Conservation (phyloP, 1,140 invertebrate genomes). For the Aphelenchoides avenae region DNA sequence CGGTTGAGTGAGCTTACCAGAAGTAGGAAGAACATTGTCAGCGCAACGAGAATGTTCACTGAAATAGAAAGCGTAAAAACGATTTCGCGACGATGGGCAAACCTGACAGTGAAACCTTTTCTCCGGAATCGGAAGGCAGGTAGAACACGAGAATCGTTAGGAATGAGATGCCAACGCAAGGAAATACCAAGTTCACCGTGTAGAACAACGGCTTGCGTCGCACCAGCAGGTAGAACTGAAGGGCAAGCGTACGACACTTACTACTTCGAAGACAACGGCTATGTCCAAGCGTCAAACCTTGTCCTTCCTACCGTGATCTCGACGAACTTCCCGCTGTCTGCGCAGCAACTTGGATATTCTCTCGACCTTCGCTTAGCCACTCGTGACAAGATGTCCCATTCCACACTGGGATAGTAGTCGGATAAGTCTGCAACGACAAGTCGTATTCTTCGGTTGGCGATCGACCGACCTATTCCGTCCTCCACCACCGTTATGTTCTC, state of each 20-base stretch:
- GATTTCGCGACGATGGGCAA: conserved; percentile 2
- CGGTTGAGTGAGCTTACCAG: conserved; percentile 65
- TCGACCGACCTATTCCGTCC: conserved; percentile 52
- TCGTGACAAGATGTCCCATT: conserved; percentile 98
- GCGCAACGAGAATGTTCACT: conserved; percentile 84
- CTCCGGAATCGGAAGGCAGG: conserved; percentile 91
- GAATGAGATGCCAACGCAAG: conserved; percentile 88
- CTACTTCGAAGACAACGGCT: background rate
- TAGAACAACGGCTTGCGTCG: conserved; percentile 82
- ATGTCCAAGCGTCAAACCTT: conserved; percentile 10
- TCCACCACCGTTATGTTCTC: conserved; percentile 54
- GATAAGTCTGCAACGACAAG: conserved; percentile 78
- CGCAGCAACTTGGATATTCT: conserved; percentile 82
- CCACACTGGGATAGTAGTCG: conserved; percentile 93
- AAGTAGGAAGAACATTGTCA: conserved; percentile 97
- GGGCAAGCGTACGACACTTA: background rate
- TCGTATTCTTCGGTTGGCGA: background rate
- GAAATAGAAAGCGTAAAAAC: conserved; percentile 79
- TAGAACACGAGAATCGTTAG: conserved; percentile 96
- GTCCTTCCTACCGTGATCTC: conserved; percentile 78
- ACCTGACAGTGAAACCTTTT: conserved; percentile 74
- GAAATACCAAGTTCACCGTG: conserved; percentile 91
- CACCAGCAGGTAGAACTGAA: conserved; percentile 63
- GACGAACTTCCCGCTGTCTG: conserved; percentile 71
- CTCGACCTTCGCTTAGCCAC: conserved; percentile 75